Base-by-base conservation (phyloP, 1,140 invertebrate species). In the Nasonia longicornis region DNA sequence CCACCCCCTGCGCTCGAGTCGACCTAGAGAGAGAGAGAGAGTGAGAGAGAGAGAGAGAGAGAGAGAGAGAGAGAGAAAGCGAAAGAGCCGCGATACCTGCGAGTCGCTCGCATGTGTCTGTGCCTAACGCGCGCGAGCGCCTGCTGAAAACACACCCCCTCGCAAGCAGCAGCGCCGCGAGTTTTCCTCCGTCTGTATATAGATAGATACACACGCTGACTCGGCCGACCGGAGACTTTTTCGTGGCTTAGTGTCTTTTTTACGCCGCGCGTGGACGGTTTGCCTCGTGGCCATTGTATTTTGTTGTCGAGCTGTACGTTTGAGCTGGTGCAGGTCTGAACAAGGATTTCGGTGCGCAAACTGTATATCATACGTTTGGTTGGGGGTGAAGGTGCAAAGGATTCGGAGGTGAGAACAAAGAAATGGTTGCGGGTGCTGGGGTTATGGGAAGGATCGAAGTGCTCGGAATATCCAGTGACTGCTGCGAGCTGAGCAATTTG, bases 241-340 rank as follows among this genome's bases (percentile, higher is more conserved):
- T 71, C 14, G 11, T 35, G 70, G 38, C 6, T 73, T 73, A 73
- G 71, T 73, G 45, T 22, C 20, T 26, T 73, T 52, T 73, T 73
- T 73, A 22, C 42, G 71, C 71, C 45, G 38, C 71, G 71, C 71
- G n/a, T 26, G 42, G 11, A 20, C 45, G 71, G 71, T 45, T 22
- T 52, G 71, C 2, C 35, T 67, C n/a, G n/a, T 67, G n/a, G 10
- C 64, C 14, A 3, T 63, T 63, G 14, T 63, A 20, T 63, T 14
- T 63, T 63, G n/a, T 63, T 63, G 38, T 42, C 10, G 8, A 42
- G 38, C 10, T 42, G 0, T 4, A 10, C 26, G 26, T 26, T 26
- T 26, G 38, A 42, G 38, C 8, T 8, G 31, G 31, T 35, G 26
- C 26, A 26, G 4, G 31, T 35, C 4, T 6, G 31, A 35, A 35